Evolutionary conservation across 37 sponge, comb jelly and placozoan species (phyloP).

Genomic region (Cladorhizidae sp.): DNA sequence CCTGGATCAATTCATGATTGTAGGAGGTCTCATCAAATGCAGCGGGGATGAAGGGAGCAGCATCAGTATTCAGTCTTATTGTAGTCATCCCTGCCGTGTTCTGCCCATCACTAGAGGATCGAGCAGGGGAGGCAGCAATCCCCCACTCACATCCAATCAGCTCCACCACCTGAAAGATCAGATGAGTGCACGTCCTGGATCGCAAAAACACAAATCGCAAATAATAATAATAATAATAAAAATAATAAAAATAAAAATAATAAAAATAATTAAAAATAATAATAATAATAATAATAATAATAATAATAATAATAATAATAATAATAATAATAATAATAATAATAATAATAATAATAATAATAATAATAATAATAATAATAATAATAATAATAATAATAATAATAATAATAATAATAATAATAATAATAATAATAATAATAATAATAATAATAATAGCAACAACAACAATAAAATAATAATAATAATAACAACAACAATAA

Average conservation of each 20-base stretch:
- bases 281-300: no score
- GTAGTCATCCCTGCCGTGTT: background rate
- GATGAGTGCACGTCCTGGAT: constrained; percentile 1
- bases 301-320: no score
- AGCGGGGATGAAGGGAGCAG: constrained; percentile 6
- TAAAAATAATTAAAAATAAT: background rate
- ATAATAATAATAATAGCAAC: no score
- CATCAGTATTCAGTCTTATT: constrained; percentile 4
- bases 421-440: no score
- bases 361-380: no score
- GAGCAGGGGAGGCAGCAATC: background rate
- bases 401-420: no score
- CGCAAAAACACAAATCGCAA: background rate
- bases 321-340: no score
- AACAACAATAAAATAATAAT: no score
- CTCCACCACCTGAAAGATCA: background rate
- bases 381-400: no score
- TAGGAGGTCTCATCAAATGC: no score
- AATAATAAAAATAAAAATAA: background rate
- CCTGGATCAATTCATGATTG: background rate
- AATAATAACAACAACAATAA: no score
- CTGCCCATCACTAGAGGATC: background rate
- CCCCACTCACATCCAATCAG: background rate
- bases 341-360: no score
- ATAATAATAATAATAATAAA: background rate